A percentile compares a stretch with the other conserved stretches of the same genome.
Evolutionary conservation across 2,797 vertebrate genomes (phyloP).

Genomic region (Podarcis siculus): DNA sequence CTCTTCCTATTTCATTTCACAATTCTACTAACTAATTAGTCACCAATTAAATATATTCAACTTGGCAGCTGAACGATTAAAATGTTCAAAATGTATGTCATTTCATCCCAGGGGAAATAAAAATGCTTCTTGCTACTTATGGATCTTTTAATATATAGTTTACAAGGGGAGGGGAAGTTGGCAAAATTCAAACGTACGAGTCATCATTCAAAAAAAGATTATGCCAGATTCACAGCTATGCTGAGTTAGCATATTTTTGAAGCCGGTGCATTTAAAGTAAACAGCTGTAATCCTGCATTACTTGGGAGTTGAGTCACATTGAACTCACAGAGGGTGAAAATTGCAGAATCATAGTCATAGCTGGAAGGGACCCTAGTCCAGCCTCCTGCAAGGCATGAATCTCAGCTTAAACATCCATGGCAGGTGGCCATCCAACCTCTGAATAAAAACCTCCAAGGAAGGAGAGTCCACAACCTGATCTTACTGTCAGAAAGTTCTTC

Average conservation of each 20-base stretch:
- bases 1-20: constrained; percentile 52
- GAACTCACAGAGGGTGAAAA: neutral
- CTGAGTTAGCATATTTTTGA: neutral
- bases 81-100: constrained; percentile 53
- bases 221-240: neutral
- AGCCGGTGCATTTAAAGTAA: neutral
- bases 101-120: constrained; percentile 53
- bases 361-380: no score
- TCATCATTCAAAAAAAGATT: neutral
- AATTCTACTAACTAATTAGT: constrained; percentile 68
- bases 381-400: no score
- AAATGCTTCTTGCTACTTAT: constrained; percentile 55
- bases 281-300: neutral
- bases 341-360: no score
- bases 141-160: constrained; percentile 26
- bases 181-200: neutral
- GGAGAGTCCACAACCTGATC: no score
- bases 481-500: no score
- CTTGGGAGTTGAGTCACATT: neutral
- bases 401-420: no score
- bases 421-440: no score
- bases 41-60: constrained; percentile 63
- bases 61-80: constrained; percentile 62
- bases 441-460: no score
- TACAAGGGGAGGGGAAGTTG: constrained; percentile 27